Percentiles rank a stretch among this genome's conserved stretches.
Evolutionary conservation across 2,113 vertebrate genomes (phyloP).

Genomic region (Ahaetulla prasina): DNA sequence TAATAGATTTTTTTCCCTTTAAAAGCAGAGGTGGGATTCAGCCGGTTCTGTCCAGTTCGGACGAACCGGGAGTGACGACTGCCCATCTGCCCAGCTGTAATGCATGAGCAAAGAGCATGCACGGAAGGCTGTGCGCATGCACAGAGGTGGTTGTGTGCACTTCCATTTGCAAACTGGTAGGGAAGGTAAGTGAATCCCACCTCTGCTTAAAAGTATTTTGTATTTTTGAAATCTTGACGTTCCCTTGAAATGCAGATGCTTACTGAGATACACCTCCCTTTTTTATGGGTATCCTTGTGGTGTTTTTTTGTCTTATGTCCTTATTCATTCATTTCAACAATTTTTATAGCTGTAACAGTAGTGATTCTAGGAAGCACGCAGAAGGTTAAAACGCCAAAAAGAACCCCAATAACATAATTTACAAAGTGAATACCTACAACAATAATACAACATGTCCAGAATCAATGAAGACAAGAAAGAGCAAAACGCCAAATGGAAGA

Average conservation of each 20-base stretch:
- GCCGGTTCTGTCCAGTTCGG: no score
- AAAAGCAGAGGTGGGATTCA: neutral
- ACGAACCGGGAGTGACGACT: no score
- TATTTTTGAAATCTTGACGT: neutral
- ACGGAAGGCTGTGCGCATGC: no score
- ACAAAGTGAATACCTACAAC: neutral
- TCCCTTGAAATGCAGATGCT: neutral
- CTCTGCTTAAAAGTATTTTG: neutral
- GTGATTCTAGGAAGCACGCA: neutral
- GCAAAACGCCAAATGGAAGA: neutral
- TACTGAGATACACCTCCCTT: neutral
- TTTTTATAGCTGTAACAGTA: neutral
- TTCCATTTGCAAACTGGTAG: no score
- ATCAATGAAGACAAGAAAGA: neutral
- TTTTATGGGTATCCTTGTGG: neutral
- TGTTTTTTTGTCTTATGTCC: neutral
- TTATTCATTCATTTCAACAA: neutral
- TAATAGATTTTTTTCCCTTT: neutral
- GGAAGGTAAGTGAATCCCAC: no score
- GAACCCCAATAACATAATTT: neutral
- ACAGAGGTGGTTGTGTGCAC: no score
- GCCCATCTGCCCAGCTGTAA: no score
- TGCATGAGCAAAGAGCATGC: no score
- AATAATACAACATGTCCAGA: neutral
- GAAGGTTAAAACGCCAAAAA: neutral